Evolutionary conservation across 2,797 vertebrate genomes (phyloP).

Genomic region (Fistularia tabacaria): DNA sequence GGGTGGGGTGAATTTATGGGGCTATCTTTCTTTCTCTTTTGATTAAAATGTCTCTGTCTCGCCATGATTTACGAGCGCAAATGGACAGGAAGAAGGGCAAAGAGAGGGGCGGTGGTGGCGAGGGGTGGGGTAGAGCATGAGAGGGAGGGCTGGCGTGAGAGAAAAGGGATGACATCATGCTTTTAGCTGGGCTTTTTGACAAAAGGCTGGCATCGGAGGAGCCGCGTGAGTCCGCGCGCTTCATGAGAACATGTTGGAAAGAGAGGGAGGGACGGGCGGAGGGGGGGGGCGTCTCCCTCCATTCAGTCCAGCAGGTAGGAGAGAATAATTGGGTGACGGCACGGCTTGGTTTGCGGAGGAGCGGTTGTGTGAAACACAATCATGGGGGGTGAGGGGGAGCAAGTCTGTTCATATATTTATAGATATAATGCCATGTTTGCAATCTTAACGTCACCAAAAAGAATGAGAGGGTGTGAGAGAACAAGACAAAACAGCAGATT

Average conservation of each 20-base stretch:
- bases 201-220: slow-evolving; percentile 40
- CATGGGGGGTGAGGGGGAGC: neutral
- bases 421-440: slow-evolving; percentile 23
- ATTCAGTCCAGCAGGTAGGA: slow-evolving; percentile 54
- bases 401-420: slow-evolving; percentile 34
- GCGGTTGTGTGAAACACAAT: slow-evolving; percentile 25
- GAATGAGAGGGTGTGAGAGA: slow-evolving; percentile 2
- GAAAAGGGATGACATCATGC: slow-evolving; percentile 71
- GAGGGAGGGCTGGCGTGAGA: slow-evolving; percentile 18
- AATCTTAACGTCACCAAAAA: slow-evolving; percentile 9
- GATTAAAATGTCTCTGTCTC: slow-evolving; percentile 76
- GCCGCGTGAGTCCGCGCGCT: too few relatives aligned
- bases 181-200: slow-evolving; percentile 49
- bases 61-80: slow-evolving; percentile 70
- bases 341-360: slow-evolving; percentile 27
- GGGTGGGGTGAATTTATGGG: slow-evolving; percentile 65
- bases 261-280: too few relatives aligned
- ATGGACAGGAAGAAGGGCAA: slow-evolving; percentile 46
- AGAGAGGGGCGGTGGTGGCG: slow-evolving; percentile 10
- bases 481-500: too few relatives aligned
- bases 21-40: slow-evolving; percentile 70
- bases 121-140: too few relatives aligned
- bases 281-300: neutral
- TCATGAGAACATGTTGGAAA: too few relatives aligned
- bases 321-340: slow-evolving; percentile 55